Conservation (phyloP, 2,888 invertebrate species). For the Empis livida region DNA sequence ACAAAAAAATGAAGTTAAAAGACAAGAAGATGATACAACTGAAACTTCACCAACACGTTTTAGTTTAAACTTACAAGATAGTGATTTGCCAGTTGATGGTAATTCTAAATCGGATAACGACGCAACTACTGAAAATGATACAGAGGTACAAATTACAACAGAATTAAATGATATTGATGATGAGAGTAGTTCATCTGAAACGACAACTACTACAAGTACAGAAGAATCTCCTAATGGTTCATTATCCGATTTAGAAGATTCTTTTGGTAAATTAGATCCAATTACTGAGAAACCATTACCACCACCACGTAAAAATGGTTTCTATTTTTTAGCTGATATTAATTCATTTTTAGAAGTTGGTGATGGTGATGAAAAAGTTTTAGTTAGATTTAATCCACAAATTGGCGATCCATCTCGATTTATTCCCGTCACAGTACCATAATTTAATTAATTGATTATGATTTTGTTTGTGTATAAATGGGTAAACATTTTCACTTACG, state of each 20-base stretch:
- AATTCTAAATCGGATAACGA: slow-evolving; percentile 10
- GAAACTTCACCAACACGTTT: slow-evolving; percentile 20
- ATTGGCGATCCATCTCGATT: slow-evolving; percentile 69
- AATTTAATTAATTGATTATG: slow-evolving; percentile 15
- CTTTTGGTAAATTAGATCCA: slow-evolving; percentile 51
- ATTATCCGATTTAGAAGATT: slow-evolving; percentile 53
- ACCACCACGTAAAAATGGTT: slow-evolving; percentile 57
- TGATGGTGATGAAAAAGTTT: slow-evolving; percentile 59
- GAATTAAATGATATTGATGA: background rate
- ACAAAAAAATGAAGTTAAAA: slow-evolving; percentile 39
- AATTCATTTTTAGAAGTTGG: slow-evolving; percentile 77
- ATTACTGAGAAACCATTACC: slow-evolving; percentile 49
- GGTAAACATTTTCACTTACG: too few relatives aligned
- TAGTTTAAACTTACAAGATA: slow-evolving; percentile 21
- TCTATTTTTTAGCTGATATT: slow-evolving; percentile 78
- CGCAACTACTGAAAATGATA: slow-evolving; percentile 3
- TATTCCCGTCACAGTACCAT: slow-evolving; percentile 59
- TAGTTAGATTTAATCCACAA: slow-evolving; percentile 67
- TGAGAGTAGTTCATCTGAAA: background rate
- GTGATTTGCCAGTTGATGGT: slow-evolving; percentile 10
- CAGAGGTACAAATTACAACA: background rate
- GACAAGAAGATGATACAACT: slow-evolving; percentile 26
- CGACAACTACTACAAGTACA: slow-evolving; percentile 19
- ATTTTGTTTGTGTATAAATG: too few relatives aligned
- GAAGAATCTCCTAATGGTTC: slow-evolving; percentile 30